Evolutionary conservation across 2,797 vertebrate species (phyloP), one percentile per base, ranked within the genome.

Genomic region (Botia almorhae): DNA sequence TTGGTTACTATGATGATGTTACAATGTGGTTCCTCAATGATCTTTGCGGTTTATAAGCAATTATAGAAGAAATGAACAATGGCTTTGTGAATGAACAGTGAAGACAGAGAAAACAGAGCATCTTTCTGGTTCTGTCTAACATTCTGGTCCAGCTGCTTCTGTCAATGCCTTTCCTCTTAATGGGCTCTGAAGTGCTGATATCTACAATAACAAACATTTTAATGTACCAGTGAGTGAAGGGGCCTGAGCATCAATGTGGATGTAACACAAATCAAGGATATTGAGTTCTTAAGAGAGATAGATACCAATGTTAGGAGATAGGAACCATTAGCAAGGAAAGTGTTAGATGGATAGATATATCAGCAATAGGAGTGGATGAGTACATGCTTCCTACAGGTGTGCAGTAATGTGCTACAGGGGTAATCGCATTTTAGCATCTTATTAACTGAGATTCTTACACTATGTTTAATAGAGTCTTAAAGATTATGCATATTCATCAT

Each of bases 101-200:
- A 68, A 14, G 56, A 69, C 0, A 12, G n/a, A 61, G 55, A 61
- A 50, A 60, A 16, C 50, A 14, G 36, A 46, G 21, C 13, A 14
- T 48, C 23, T 36, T 16, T 70, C 14, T 55, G 19, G 39, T 76
- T 29, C 7, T 26, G 65, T 76, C 75, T 81, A 33, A 33, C 33
- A 33, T 53, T 43, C 69, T 60, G 56, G 43, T 73, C 53, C 56
- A 67, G 46, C 76, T 61, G 71, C 73, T 82, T 81, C 71, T 82
- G 72, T 71, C 78, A 81, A 60, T 82, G 83, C 69, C 29, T 78
- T 84, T 46, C 65, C 17, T 82, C 86, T 87, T 93, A 92, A 93
- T 92, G 91, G 90, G 83, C 77, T 84, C 82, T 87, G 85, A 91
- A 92, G 90, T 74, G 91, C 93, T 94, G 92, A 93, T 89, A 87